phyloP scores from a whole-genome alignment of 2,797 vertebrate genomes.

The Selene dorsalis region DNA sequence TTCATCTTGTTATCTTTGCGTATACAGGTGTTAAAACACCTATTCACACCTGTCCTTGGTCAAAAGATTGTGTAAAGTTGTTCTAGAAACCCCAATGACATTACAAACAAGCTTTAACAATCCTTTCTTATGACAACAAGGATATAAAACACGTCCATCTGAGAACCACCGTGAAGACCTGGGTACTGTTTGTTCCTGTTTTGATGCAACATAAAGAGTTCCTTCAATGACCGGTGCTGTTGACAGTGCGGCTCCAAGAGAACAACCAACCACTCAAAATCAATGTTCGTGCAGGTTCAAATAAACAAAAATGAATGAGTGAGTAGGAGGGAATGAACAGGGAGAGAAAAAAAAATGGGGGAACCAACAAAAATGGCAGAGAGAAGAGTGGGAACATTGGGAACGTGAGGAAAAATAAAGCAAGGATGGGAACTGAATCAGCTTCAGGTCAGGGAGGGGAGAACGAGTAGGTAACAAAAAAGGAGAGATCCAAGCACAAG shows the following conservation, averaged over 20 bases:
- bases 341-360: slow-evolving; percentile 48
- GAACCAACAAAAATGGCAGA: slow-evolving; percentile 77
- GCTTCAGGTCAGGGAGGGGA: slow-evolving; percentile 73
- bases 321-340: slow-evolving; percentile 69
- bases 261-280: slow-evolving; percentile 87
- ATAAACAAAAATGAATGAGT: slow-evolving; percentile 81
- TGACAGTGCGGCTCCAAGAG: slow-evolving; percentile 84
- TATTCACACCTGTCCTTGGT: slow-evolving; percentile 79
- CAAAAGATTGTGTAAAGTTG: slow-evolving; percentile 82
- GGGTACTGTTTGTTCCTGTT: slow-evolving; percentile 80
- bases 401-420: slow-evolving; percentile 60
- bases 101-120: slow-evolving; percentile 83
- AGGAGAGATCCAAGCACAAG: slow-evolving; percentile 97
- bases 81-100: slow-evolving; percentile 77
- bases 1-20: slow-evolving; percentile 82
- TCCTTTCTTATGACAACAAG: slow-evolving; percentile 80
- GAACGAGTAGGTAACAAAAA: slow-evolving; percentile 71
- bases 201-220: slow-evolving; percentile 86
- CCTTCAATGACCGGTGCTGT: slow-evolving; percentile 84
- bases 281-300: slow-evolving; percentile 89
- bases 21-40: slow-evolving; percentile 75
- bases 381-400: slow-evolving; percentile 59
- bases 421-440: slow-evolving; percentile 78
- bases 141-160: slow-evolving; percentile 79
- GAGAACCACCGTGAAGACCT: slow-evolving; percentile 80